Percentiles rank a stretch among this genome's conserved stretches.
phyloP scores from a whole-genome alignment of 2,113 vertebrate species.

The Oreotragus oreotragus region DNA sequence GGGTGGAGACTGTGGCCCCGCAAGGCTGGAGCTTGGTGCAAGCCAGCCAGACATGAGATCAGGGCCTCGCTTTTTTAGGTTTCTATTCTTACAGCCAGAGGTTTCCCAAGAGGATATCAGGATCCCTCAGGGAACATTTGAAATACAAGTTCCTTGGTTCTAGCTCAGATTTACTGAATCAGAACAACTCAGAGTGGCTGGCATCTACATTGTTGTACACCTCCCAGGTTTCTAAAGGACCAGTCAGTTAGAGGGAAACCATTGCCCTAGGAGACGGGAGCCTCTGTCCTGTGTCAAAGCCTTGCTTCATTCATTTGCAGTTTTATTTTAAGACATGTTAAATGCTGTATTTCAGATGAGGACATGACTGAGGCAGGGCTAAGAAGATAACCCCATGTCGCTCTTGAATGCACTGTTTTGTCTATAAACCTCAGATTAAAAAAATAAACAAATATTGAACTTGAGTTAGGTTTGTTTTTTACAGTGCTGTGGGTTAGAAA shows the following conservation, averaged over 20 bases:
- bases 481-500: not conserved
- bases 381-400: not conserved
- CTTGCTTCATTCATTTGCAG: not conserved
- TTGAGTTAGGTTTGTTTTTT: not conserved
- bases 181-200: not conserved
- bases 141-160: not conserved
- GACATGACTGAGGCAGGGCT: not conserved
- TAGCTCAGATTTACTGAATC: not conserved
- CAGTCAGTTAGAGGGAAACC: not conserved
- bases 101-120: not conserved
- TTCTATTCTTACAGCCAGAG: not conserved
- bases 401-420: not conserved
- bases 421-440: not conserved
- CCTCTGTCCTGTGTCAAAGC: not conserved
- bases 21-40: not conserved
- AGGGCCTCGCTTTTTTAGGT: not conserved
- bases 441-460: not conserved
- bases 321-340: not conserved
- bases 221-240: not conserved
- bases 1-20: accelerated
- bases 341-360: not conserved
- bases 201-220: not conserved
- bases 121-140: not conserved
- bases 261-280: not conserved
- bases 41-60: not conserved